A percentile compares a stretch with the other conserved stretches of the same genome.
Conservation (phyloP, 2,113 vertebrate species). For the Podiceps cristatus region DNA sequence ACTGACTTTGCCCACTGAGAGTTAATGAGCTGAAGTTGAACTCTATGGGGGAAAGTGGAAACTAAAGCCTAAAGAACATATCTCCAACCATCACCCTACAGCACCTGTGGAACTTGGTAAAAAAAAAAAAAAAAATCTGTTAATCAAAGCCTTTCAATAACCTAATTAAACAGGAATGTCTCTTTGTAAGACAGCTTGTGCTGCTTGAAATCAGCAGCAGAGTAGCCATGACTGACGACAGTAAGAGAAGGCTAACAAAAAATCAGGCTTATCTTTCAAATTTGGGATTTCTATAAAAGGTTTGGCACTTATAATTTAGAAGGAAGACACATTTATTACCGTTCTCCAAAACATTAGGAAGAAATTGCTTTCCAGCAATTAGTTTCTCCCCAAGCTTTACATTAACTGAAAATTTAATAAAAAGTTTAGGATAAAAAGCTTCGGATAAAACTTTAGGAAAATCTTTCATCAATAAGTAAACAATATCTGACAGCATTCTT, state of each 20-base stretch:
- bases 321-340: not conserved
- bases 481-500: not conserved
- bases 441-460: not conserved
- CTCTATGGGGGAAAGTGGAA: not conserved
- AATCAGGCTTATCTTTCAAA: not conserved
- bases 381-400: not conserved
- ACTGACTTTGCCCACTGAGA: not conserved
- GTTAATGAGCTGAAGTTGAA: not conserved
- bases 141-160: not conserved
- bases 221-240: fast-evolving
- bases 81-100: not conserved
- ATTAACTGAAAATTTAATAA: not conserved
- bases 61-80: not conserved
- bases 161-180: not conserved
- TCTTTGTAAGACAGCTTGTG: not conserved
- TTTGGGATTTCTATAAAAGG: not conserved
- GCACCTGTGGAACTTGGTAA: not conserved
- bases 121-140: not conserved
- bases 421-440: not conserved
- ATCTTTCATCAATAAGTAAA: not conserved
- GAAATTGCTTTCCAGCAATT: not conserved
- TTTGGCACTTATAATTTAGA: not conserved
- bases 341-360: not conserved
- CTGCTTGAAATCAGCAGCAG: not conserved
- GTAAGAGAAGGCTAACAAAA: not conserved